These are phyloP conservation scores for Myotis pilosus DNA, from an alignment of 2,797 vertebrate species.

Conservation along the genomic window DNA sequence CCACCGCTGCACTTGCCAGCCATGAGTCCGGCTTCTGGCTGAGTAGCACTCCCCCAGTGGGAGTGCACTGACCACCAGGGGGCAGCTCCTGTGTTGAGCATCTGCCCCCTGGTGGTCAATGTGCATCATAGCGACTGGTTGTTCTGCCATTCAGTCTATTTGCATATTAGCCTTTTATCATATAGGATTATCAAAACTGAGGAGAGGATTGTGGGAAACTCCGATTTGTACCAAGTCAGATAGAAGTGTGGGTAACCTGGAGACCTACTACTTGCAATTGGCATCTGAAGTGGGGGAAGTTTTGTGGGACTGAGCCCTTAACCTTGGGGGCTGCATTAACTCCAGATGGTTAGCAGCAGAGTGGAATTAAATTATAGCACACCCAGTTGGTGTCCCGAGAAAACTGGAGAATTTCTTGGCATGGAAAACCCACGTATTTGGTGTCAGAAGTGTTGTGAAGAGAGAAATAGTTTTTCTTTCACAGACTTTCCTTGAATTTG, in stretches of 20 bases:
- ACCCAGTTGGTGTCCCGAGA: neutral
- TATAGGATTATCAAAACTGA: neutral
- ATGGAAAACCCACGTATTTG: neutral
- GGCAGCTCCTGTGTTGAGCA: no score
- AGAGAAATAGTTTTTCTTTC: neutral
- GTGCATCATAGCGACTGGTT: no score
- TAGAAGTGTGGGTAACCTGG: neutral
- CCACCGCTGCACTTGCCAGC: no score
- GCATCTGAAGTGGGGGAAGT: neutral
- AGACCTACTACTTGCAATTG: neutral
- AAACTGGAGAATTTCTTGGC: neutral
- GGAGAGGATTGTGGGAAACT: neutral
- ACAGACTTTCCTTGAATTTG: neutral
- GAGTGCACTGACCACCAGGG: no score
- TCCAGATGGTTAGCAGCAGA: neutral
- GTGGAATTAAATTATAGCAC: neutral
- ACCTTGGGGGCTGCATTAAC: neutral
- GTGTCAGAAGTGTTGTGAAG: neutral
- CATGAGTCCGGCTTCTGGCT: no score
- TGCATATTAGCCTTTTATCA: no score
- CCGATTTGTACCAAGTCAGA: neutral
- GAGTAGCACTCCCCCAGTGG: no score
- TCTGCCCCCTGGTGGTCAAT: no score
- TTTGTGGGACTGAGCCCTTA: neutral
- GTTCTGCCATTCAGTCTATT: no score